Percentiles rank a stretch among this genome's conserved stretches.
Conservation (phyloP, 2,888 invertebrate genomes). For the Sphaerophoria rueppellii region DNA sequence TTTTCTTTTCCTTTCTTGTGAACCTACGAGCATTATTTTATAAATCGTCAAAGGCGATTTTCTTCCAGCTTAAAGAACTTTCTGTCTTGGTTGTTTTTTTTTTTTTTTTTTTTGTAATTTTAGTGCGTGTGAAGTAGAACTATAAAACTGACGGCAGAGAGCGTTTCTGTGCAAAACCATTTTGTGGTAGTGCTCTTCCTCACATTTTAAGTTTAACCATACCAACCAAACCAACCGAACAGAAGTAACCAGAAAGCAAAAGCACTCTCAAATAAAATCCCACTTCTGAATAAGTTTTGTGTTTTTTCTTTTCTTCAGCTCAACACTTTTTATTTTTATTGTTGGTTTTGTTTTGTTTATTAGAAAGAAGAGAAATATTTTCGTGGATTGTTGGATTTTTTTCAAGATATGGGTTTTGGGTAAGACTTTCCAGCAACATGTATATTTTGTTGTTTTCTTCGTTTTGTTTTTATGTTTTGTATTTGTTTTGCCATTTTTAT, state of each 20-base stretch:
- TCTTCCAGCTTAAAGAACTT: slow-evolving; percentile 25
- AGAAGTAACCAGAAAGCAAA: slow-evolving; percentile 60
- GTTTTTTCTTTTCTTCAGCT: slow-evolving; percentile 25
- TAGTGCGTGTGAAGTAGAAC: slow-evolving; percentile 57
- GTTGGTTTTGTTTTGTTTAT: slow-evolving; percentile 11
- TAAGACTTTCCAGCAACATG: slow-evolving; percentile 30
- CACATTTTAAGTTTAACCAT: slow-evolving; percentile 4
- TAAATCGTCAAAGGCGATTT: slow-evolving; percentile 37
- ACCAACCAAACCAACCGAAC: slow-evolving; percentile 22
- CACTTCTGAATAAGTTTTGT: slow-evolving; percentile 25
- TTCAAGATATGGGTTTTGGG: slow-evolving; percentile 57
- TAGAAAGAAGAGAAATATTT: slow-evolving; percentile 52
- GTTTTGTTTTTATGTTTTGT: background rate
- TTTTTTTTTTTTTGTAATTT: slow-evolving; percentile 44
- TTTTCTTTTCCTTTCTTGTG: slow-evolving; percentile 31
- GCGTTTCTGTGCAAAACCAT: slow-evolving; percentile 34
- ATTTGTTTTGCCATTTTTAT: slow-evolving; percentile 48
- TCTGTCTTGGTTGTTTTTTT: background rate
- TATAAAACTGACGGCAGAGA: slow-evolving; percentile 1
- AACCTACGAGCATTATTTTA: slow-evolving; percentile 2
- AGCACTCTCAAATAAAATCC: slow-evolving; percentile 61
- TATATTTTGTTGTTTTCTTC: slow-evolving; percentile 1
- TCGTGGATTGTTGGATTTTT: slow-evolving; percentile 41
- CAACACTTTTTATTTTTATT: slow-evolving; percentile 9
- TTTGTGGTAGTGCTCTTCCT: background rate